Evolutionary conservation across 53 echinoderm and acorn worm genomes (phyloP).

Genomic region (Holothuria leucospilota): DNA sequence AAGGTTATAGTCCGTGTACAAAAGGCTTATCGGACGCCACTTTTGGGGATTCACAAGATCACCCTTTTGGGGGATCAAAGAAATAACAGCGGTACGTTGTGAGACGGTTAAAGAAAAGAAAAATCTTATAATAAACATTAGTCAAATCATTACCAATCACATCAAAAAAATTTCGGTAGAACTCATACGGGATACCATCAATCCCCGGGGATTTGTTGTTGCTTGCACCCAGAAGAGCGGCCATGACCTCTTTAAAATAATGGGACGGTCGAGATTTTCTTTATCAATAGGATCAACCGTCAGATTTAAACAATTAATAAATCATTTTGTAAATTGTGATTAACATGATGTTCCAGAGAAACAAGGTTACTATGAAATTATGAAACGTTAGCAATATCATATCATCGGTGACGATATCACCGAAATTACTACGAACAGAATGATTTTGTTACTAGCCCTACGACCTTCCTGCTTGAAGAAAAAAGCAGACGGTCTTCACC

Average conservation of each 20-base stretch:
- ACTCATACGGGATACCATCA: no score
- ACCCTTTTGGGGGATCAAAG: no score
- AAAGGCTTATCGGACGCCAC: no score
- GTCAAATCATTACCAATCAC: constrained; percentile 49
- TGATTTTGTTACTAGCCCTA: neutral
- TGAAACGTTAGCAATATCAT: neutral
- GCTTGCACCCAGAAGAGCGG: no score
- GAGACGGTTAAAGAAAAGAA: constrained; percentile 17
- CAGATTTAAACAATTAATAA: no score
- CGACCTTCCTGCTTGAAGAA: neutral
- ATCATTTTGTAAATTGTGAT: neutral
- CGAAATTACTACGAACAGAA: neutral
- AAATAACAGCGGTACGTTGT: constrained; percentile 61
- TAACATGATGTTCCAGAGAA: neutral
- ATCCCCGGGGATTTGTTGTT: no score
- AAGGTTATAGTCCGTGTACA: no score
- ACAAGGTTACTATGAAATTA: neutral
- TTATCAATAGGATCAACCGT: no score
- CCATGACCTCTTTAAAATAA: no score
- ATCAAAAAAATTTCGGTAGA: constrained; percentile 46
- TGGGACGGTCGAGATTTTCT: no score
- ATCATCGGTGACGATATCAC: neutral
- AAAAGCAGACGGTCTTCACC: neutral
- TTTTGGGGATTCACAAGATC: constrained; percentile 44
- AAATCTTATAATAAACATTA: constrained; percentile 16